A percentile compares a stretch with the other conserved stretches of the same genome.
These are phyloP conservation scores for Trichechus manatus DNA, from an alignment of 2,113 vertebrate genomes.

Conservation along the genomic window DNA sequence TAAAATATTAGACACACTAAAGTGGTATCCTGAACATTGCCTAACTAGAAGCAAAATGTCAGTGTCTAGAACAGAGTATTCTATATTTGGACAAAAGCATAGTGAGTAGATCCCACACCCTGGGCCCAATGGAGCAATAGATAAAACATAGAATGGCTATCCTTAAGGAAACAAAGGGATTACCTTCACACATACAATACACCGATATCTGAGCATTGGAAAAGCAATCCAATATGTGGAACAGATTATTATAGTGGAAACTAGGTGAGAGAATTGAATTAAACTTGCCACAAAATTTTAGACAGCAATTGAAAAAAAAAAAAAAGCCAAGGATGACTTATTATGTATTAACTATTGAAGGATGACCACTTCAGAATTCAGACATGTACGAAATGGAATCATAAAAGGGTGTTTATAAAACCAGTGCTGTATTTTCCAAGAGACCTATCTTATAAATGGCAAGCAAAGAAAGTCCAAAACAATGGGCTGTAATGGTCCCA, in stretches of 20 bases:
- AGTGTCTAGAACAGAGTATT: neutral
- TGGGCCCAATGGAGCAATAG: neutral
- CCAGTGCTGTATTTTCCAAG: neutral
- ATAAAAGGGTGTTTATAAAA: neutral
- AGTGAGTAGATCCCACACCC: rapidly evolving
- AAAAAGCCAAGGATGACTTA: neutral
- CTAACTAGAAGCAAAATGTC: neutral
- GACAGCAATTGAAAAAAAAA: neutral
- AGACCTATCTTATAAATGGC: neutral
- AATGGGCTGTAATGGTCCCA: rapidly evolving
- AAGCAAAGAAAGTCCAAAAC: neutral
- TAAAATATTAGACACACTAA: neutral
- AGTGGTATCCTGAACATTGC: neutral
- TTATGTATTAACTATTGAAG: neutral
- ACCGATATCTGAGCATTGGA: rapidly evolving
- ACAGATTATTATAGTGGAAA: neutral
- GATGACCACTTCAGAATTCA: neutral
- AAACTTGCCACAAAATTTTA: neutral
- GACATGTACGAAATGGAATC: neutral
- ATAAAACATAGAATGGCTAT: rapidly evolving
- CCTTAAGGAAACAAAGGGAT: neutral
- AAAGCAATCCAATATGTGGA: neutral
- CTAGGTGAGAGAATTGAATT: neutral
- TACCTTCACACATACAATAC: rapidly evolving
- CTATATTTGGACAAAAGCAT: neutral